Percentiles rank a stretch among this genome's conserved stretches.
Conservation (phyloP, 2,888 invertebrate species). For the Aspidapion aeneum region DNA sequence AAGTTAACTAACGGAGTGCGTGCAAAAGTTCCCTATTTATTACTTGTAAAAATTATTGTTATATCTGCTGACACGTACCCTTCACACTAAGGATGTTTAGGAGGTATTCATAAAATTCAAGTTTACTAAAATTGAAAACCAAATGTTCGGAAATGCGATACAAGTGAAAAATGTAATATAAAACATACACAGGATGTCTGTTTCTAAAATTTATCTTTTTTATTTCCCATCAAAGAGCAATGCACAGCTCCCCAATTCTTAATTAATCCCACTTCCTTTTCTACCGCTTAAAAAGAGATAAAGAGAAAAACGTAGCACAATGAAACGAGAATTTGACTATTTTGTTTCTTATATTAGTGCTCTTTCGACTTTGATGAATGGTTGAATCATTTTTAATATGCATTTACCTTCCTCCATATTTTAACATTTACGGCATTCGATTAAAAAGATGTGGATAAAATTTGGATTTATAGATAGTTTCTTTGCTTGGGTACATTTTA, state of each 20-base stretch:
- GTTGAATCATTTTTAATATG: not conserved
- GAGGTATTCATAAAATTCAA: too few relatives aligned
- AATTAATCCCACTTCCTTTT: not conserved
- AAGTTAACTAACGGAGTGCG: too few relatives aligned
- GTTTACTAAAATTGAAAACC: too few relatives aligned
- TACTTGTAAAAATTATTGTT: too few relatives aligned
- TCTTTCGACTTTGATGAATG: not conserved
- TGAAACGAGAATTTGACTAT: not conserved
- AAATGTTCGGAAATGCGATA: too few relatives aligned
- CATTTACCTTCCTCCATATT: not conserved
- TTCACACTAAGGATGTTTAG: too few relatives aligned
- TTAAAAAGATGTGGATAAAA: not conserved
- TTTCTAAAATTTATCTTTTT: slow-evolving; percentile 25
- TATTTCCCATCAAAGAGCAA: slow-evolving; percentile 13
- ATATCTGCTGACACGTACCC: too few relatives aligned
- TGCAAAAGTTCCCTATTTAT: too few relatives aligned
- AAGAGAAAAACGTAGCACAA: not conserved
- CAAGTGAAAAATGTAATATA: slow-evolving; percentile 14
- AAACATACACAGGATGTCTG: slow-evolving; percentile 24
- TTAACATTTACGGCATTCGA: not conserved
- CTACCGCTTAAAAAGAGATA: not conserved
- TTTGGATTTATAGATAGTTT: not conserved
- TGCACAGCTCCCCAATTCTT: not conserved
- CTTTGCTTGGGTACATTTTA: too few relatives aligned
- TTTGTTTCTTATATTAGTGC: not conserved